phyloP scores from a whole-genome alignment of 2,797 vertebrate species.

The Intellagama lesueurii region DNA sequence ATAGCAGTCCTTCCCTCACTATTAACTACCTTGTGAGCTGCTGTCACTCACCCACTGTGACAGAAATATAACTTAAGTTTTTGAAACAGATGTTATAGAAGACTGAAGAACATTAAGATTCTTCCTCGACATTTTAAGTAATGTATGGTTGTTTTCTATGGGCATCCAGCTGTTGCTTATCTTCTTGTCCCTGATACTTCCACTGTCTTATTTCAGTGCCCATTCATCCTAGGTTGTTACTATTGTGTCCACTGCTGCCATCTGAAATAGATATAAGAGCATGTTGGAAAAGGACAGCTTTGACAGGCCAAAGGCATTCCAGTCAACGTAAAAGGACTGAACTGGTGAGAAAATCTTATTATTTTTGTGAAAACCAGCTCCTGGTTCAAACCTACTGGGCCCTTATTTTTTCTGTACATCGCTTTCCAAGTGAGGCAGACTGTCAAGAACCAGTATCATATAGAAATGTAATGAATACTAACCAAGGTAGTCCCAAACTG shows the following conservation, averaged over 20 bases:
- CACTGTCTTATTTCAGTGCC: neutral
- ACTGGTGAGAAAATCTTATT: conserved; percentile 55
- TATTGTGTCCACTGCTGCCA: conserved; percentile 11
- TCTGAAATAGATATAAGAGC: conserved; percentile 12
- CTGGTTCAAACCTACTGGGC: conserved; percentile 47
- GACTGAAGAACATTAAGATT: neutral
- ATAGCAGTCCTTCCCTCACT: too few species aligned
- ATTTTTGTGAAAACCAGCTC: conserved; percentile 47
- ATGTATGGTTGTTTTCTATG: neutral
- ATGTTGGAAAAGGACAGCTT: conserved; percentile 24
- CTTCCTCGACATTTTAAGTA: neutral
- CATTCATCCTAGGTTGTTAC: neutral
- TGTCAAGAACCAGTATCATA: conserved; percentile 45
- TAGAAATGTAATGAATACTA: conserved; percentile 71
- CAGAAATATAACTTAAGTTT: neutral
- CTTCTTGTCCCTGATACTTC: neutral
- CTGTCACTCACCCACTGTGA: too few species aligned
- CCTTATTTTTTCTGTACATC: conserved; percentile 33
- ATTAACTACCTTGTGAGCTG: too few species aligned
- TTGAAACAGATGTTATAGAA: neutral
- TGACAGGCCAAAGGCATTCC: conserved; percentile 42
- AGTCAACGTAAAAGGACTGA: conserved; percentile 41
- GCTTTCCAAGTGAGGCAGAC: conserved; percentile 57
- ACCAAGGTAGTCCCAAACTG: conserved; percentile 57
- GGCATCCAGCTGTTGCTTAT: conserved; percentile 12